Evolutionary conservation across 2,888 invertebrate genomes (phyloP), one percentile per base, ranked within the genome.

Genomic region (Drosophila infuscata): DNA sequence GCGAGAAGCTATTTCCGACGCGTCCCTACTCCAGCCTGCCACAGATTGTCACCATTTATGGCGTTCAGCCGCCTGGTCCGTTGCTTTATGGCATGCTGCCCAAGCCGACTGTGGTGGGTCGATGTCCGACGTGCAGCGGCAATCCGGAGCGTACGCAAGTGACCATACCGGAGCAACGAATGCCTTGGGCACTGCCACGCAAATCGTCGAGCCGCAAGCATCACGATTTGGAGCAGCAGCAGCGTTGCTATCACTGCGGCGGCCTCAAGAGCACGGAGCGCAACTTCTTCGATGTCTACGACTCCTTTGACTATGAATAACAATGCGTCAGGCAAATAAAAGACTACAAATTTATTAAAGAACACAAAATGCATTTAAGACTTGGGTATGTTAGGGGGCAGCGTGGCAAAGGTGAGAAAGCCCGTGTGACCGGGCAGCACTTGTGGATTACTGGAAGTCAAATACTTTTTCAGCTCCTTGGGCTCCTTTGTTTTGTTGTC

Each of bases 401-500:
- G 94, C 0, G 98, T 97, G 6, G 98, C 99, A 91, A 98, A 97
- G 20, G 99, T 99, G 76, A 99, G 94, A 94, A 97, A 99, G 4
- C 99, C 99, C 9, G 99, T 99, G 93, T 99, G 99, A 0, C 99
- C 99, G 0, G 98, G 97, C 90, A 96, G 95, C 79, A 95, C 95
- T 72, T 94, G 91, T 9, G 97, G 96, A 87, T 97, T 96, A 5
- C 96, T 93, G 2, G 96, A 96, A 15, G 96, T 96, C 35, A 96
- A 93, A 85, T 95, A 94, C 90, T 94, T 95, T 46, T 94, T 94
- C 49, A 94, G 94, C 66, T 93, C 93, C 74, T 92, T 92, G 57
- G 78, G 51, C 9, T 78, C 78, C 51, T 77, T 78, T 1, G 89
- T 74, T 90, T 88, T 91, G 15, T n/a, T 65, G 7, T 86, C 83